These are phyloP conservation scores for Hucho hucho DNA, from an alignment of 2,113 vertebrate genomes.

Conservation along the genomic window DNA sequence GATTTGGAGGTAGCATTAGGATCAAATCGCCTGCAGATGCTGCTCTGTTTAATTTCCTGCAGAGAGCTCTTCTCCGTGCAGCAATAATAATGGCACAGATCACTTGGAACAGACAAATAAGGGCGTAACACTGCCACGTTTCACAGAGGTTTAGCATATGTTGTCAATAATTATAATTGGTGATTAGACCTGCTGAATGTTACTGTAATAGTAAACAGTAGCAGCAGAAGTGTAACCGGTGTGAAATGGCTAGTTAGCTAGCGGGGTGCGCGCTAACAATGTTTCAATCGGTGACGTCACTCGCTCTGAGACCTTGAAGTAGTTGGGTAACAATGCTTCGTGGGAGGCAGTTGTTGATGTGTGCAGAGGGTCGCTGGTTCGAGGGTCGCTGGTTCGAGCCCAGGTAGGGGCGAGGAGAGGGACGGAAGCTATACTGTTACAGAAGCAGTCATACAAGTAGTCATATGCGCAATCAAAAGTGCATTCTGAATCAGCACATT, in stretches of 20 bases:
- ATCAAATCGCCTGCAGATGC: constrained; percentile 28
- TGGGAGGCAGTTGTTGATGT: no score
- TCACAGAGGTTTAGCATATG: neutral
- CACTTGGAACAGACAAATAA: constrained; percentile 2
- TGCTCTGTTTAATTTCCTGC: constrained; percentile 48
- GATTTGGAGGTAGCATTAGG: constrained; percentile 13
- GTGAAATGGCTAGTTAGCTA: no score
- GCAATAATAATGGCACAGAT: constrained; percentile 16
- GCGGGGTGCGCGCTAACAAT: no score
- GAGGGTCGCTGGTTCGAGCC: no score
- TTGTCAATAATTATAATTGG: neutral
- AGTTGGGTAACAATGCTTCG: no score
- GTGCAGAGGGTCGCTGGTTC: no score
- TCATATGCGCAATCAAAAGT: neutral
- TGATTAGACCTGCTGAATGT: neutral
- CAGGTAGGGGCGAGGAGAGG: no score
- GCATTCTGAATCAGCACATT: no score
- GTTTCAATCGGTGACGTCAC: no score
- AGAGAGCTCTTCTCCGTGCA: neutral
- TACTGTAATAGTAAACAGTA: neutral
- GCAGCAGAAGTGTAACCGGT: no score
- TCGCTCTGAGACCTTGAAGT: no score
- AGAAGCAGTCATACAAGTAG: neutral
- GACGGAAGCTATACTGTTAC: no score
- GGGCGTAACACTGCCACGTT: constrained; percentile 10